Base-by-base conservation (phyloP, 2,888 invertebrate genomes). In the Philonicus albiceps region DNA sequence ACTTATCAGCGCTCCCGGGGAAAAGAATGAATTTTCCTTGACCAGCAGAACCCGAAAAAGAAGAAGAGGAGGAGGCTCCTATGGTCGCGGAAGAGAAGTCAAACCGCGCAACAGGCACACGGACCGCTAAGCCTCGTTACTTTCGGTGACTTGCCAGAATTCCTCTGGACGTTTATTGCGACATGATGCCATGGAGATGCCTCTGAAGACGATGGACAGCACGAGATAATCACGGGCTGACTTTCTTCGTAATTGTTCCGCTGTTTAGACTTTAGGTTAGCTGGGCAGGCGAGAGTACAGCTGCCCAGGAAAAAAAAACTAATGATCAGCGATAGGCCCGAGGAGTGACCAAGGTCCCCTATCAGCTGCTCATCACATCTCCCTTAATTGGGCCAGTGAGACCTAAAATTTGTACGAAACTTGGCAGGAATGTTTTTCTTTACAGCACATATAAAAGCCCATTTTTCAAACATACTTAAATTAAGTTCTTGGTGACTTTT, bases 91-190 rank as follows among this genome's bases (percentile, higher is more conserved):
- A 80, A 80, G 80, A 27, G 30, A 80, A 76, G 76, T 76, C 40
- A 76, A n/a, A n/a, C 76, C 19, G 64, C 64, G 64, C 64, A 64
- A 64, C 64, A 64, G 64, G 64, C 64, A 16, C 49, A 53, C 64
- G 22, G 7, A 64, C 64, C 64, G 64, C 64, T 22, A 64, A 64
- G 19, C 37, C 73, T 84, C 84, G 84, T 84, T 84, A 84, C 34
- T 73, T 40, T 73, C 72, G 16, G 73, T 84, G 84, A 84, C 84
- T 84, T 73, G 73, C 72, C 84, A 84, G 84, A 73, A 73, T 73
- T 84, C 37, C 64, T 64, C 73, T 84, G 84, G 86, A 86, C 86
- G 37, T 78, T 86, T 86, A 86, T 86, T 76, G 86, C 76, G 86
- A 86, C 86, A 86, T 86, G 76, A 86, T 86, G 76, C 75, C 55